Base-by-base conservation (phyloP, 2,113 vertebrate species). In the Gobio gobio region DNA sequence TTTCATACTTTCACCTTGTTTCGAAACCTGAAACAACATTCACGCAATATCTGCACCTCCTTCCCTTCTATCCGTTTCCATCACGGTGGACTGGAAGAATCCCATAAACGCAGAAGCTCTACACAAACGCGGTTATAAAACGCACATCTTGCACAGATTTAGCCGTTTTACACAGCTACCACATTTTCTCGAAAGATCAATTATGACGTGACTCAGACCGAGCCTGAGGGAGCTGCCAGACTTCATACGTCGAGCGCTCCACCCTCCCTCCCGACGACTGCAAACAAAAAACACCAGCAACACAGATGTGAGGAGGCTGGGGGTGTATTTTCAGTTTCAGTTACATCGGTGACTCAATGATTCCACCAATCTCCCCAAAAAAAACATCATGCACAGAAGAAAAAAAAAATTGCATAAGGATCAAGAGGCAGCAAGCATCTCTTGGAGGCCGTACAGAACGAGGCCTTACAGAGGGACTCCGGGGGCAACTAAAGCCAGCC, bases 331-430 rank as follows among this genome's bases (percentile, higher is more conserved):
- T 92, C 92, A 91, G 90, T 91, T 93, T 92, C 89, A 91, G 93
- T 93, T 93, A 92, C 85, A 90, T 87, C 76, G 84, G 90, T 94
- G 93, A 95, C 93, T 95, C 94, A 94, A 89, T 92, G 90, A 92
- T 94, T 95, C 94, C 94, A 88, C 86, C 77, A 29, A 88, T 88
- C 91, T 90, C 84, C 85, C 89, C 14, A 1, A 70, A 43, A 47
- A 66, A 82, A 81, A 90, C 51, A 22, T 20, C 54, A 54, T 2
- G 51, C 51, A 54, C 14, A 56, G 18, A 90, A 70, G n/a, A 59
- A 83, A 86, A 88, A 84, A 94, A 94, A 91, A 81, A 81, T 58
- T 85, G 90, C 91, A 90, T 87, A 91, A 93, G 91, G 33, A 33
- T 91, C 83, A 68, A 88, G 87, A 16, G 18, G 83, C 83, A 59